phyloP scores from a whole-genome alignment of 1,140 invertebrate species.

The roundworm (Caenorhabditis elegans) region WBcel235 BX284604.4:4531501-4532000 shows the following conservation, averaged over 20 bases:
- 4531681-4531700: constrained; percentile 47
- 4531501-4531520: no score
- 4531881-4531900: neutral
- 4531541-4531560: no score
- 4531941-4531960: constrained; percentile 44
- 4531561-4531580: no score
- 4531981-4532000: constrained; percentile 38
- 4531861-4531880: constrained; percentile 42
- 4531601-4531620: neutral
- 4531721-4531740: constrained; percentile 2
- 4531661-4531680: constrained; percentile 47
- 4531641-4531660: constrained; percentile 16
- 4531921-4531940: constrained; percentile 46
- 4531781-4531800: constrained; percentile 45
- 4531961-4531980: constrained; percentile 47
- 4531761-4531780: constrained; percentile 43
- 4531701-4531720: constrained; percentile 45
- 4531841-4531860: constrained; percentile 35
- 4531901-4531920: neutral
- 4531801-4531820: constrained; percentile 40
- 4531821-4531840: constrained; percentile 27
- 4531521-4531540: no score
- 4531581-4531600: no score
- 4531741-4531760: neutral
- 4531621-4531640: neutral